Conservation (phyloP, 92 coral and sea anemone species). For the Pocillopora grandis region DNA sequence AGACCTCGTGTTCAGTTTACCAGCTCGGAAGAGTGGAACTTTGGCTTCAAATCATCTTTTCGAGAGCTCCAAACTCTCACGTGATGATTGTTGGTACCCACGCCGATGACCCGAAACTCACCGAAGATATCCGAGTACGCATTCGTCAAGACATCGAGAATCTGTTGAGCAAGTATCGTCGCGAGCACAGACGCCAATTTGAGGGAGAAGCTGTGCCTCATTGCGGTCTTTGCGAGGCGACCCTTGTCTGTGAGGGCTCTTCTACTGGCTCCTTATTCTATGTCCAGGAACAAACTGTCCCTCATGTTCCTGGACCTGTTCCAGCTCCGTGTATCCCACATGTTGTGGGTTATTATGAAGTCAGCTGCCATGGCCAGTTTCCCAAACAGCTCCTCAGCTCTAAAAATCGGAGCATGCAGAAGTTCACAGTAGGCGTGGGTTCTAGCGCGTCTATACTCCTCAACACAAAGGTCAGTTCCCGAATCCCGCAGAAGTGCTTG, state of each 20-base stretch:
- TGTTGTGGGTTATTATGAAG: constrained; percentile 83
- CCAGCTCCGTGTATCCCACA: constrained; percentile 86
- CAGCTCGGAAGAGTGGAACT: constrained; percentile 79
- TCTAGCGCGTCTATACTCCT: constrained; percentile 75
- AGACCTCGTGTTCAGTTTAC: constrained; percentile 48
- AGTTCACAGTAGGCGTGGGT: constrained; percentile 73
- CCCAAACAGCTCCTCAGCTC: constrained; percentile 70
- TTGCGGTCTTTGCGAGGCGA: constrained; percentile 81
- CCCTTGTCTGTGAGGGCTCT: constrained; percentile 63
- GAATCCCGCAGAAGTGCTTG: constrained; percentile 90
- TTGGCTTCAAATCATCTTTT: constrained; percentile 80
- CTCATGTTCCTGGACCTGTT: constrained; percentile 20
- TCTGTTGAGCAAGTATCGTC: constrained; percentile 72
- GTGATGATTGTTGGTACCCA: constrained; percentile 78
- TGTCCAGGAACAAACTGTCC: constrained; percentile 45
- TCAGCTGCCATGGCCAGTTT: constrained; percentile 78
- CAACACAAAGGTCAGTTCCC: constrained; percentile 68
- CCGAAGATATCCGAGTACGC: constrained; percentile 66
- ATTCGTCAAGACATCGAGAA: constrained; percentile 83
- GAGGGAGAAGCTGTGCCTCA: constrained; percentile 78
- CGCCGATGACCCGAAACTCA: constrained; percentile 77
- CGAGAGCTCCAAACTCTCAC: constrained; percentile 85
- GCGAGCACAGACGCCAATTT: constrained; percentile 73
- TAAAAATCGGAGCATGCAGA: constrained; percentile 80
- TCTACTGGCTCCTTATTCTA: constrained; percentile 67